phyloP scores from a whole-genome alignment of 2,888 invertebrate genomes.

The Synanthedon vespiformis region DNA sequence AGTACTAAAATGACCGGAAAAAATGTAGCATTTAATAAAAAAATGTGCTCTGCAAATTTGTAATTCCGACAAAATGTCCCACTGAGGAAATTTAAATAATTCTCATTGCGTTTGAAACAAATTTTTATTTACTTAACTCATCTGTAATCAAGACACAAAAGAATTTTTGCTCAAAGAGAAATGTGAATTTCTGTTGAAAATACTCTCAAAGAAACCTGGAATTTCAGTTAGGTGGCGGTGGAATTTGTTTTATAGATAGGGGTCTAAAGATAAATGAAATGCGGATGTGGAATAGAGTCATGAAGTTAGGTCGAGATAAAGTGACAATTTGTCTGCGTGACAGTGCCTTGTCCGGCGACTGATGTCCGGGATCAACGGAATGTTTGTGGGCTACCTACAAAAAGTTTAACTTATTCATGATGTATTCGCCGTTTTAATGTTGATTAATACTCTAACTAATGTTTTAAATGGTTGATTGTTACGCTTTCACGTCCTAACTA shows the following conservation, averaged over 20 bases:
- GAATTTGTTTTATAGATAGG: slow-evolving; percentile 11
- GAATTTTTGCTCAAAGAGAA: background rate
- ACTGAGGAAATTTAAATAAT: background rate
- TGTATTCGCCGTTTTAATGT: background rate
- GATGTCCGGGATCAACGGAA: slow-evolving; percentile 17
- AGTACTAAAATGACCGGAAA: too few species aligned
- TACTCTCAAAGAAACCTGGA: slow-evolving; percentile 5
- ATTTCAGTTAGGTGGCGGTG: slow-evolving; percentile 5
- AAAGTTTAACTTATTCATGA: background rate
- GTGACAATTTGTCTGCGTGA: slow-evolving; percentile 15
- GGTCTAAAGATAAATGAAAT: slow-evolving; percentile 16
- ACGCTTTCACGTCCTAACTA: too few species aligned
- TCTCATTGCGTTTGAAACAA: background rate
- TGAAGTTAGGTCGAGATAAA: slow-evolving; percentile 22
- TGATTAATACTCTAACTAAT: too few species aligned
- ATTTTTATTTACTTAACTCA: background rate
- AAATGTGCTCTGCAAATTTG: too few species aligned
- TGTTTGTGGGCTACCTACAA: slow-evolving; percentile 1
- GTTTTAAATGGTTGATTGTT: too few species aligned
- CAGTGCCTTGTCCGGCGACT: slow-evolving; percentile 20
- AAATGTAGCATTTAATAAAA: too few species aligned
- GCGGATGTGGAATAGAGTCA: slow-evolving; percentile 18
- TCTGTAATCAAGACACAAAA: background rate
- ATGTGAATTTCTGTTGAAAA: slow-evolving; percentile 2
- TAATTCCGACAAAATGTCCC: too few species aligned